Evolutionary conservation across 2,113 vertebrate species (phyloP).

Genomic region (Bungarus multicinctus): DNA sequence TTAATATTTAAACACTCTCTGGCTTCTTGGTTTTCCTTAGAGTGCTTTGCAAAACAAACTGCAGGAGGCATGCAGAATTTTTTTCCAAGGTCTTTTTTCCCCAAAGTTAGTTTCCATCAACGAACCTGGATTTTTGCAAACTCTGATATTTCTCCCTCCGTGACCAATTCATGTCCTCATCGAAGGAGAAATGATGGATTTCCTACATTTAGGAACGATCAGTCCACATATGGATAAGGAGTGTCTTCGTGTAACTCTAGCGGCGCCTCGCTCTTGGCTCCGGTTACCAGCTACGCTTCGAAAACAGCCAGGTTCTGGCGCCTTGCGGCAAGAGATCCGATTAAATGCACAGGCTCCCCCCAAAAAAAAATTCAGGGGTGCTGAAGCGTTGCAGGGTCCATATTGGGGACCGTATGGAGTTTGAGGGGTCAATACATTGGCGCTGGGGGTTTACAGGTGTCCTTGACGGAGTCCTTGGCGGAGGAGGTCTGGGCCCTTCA

Average conservation of each 20-base stretch:
- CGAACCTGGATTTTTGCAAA: not conserved
- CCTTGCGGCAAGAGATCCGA: fast-evolving
- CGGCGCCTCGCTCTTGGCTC: not conserved
- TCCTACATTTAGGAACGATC: not conserved
- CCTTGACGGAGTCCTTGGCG: not conserved
- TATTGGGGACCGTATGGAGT: not conserved
- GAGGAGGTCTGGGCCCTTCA: not conserved
- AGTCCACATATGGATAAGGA: fast-evolving
- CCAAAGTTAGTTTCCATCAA: fast-evolving
- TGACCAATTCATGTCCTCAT: not conserved
- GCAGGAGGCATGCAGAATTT: not conserved
- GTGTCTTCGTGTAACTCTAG: not conserved
- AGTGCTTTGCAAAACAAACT: not conserved
- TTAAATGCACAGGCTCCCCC: not conserved
- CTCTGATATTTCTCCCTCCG: not conserved
- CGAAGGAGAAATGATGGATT: slow-evolving; percentile 13
- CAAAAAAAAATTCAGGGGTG: not conserved
- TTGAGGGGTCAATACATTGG: not conserved
- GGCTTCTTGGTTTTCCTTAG: slow-evolving; percentile 22
- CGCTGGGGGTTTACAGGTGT: not conserved
- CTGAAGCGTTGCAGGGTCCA: not conserved
- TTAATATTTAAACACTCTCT: slow-evolving; percentile 25
- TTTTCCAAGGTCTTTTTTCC: fast-evolving
- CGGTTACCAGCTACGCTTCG: fast-evolving
- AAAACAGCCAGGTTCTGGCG: not conserved